Evolutionary conservation across 2,113 vertebrate species (phyloP), one percentile per base, ranked within the genome.

Genomic region (Malurus alboscapulatus): DNA sequence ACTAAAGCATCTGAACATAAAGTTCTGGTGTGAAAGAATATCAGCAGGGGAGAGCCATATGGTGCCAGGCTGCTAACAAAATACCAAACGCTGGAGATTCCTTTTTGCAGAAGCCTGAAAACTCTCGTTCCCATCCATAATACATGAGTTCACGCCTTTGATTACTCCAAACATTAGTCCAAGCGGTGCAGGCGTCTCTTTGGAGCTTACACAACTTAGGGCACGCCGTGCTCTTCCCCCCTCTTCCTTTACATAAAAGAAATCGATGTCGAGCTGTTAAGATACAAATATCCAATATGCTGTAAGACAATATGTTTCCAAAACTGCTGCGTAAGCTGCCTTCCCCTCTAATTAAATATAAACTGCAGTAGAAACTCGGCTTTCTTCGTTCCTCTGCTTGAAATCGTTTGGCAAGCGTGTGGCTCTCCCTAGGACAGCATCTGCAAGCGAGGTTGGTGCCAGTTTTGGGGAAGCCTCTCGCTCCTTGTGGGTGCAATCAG

Each of bases 41-140:
- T 50, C 95, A 97, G 97, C 95, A 89, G 96, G 97, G 94, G 87
- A 96, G 83, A 89, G 61, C 94, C 97, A 96, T 95, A 92, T 96
- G 95, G 95, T 93, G 80, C 66, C 88, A 95, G 94, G 75, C 91
- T 84, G 91, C 83, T 58, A 93, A 93, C 88, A 94, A 96, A 91
- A 78, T 71, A 94, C 93, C 95, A 74, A 74, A 67, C 84, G 24
- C 79, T 93, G 44, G 77, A 88, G 93, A 87, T 87, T 92, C 94
- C 91, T 89, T 90, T 88, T 90, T 93, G 65, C 94, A 87, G 85
- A 88, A 83, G 88, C 72, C 93, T 95, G 92, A 93, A 95, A 96
- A 94, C 92, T 94, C 94, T 78, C 77, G 38, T 93, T 92, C 69
- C 87, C 93, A 96, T 96, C 75, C 95, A 95, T 95, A 96, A 95